Base-by-base conservation (phyloP, 2,113 vertebrate species). In the Colinus virginianus region DNA sequence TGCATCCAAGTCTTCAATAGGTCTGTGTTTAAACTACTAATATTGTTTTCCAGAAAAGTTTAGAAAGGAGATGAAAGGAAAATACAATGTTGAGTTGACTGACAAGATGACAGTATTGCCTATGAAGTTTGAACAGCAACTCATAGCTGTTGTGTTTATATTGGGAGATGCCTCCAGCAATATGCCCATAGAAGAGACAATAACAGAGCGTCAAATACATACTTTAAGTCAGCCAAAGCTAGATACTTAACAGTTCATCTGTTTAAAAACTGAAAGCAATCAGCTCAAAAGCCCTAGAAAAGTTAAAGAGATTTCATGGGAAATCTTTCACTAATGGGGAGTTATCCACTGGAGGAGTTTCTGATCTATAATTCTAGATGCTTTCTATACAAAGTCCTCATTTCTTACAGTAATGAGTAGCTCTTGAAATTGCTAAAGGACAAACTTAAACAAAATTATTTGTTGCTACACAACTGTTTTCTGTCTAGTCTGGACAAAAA, bases 31-130 rank as follows among this genome's bases (percentile, higher is more conserved):
- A 91, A 95, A 63, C 85, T 90, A 17, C 1, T 0, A 90, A 58
- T 87, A 77, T n/a, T 90, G 55, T 84, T 96, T 96, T 91, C 85
- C 90, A 82, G 69, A 93, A 30, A 75, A 88, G 46, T 91, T 78
- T 68, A 72, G 88, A 83, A 93, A 83, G 15, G 30, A 91, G 51
- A 91, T 95, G 64, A 94, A 97, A 95, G 51, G 53, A 87, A 79
- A 90, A 74, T 63, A 6, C 21, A 84, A 17, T 13, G 42, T 17
- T 80, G n/a, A 51, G 67, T 36, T 82, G 84, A 94, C n/a, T 94
- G 91, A 96, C 84, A 90, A 79, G 26, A 59, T 86, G 72, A 63
- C 74, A 79, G 22, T 45, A 53, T 87, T 93, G 93, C 82, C 63
- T 92, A 21, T 42, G 25, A 26, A 83, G 26, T 61, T 59, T 78